Conservation (phyloP, 2,797 vertebrate species). For the Sebastes hopkinsi region DNA sequence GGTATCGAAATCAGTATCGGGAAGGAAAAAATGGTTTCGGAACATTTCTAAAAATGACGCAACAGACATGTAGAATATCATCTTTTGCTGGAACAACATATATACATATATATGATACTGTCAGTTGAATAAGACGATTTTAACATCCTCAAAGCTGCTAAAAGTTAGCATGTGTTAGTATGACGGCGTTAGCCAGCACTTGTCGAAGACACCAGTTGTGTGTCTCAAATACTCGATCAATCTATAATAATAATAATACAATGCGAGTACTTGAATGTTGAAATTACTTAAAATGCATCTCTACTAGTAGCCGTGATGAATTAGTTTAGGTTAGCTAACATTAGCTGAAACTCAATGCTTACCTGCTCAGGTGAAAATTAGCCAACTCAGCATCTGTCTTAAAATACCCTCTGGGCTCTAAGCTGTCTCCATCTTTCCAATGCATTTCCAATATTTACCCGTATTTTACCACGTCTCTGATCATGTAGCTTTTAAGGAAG, state of each 20-base stretch:
- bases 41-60: too few species aligned
- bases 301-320: not conserved
- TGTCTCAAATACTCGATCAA: not conserved
- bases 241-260: not conserved
- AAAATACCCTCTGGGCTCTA: not conserved
- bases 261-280: not conserved
- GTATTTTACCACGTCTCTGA: fast-evolving
- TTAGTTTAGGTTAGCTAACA: not conserved
- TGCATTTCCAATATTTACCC: not conserved
- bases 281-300: not conserved
- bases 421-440: not conserved
- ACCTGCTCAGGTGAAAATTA: not conserved
- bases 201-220: not conserved
- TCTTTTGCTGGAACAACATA: not conserved
- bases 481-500: not conserved
- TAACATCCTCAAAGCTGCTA: not conserved
- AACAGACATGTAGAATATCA: not conserved
- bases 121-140: not conserved
- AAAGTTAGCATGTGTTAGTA: not conserved
- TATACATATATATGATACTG: not conserved
- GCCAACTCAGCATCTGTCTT: not conserved
- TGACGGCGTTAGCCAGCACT: not conserved
- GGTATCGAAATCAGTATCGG: too few species aligned
- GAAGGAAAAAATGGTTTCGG: not conserved
- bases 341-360: not conserved